phyloP scores from a whole-genome alignment of 2,797 vertebrate species.

The Lutra lutra region DNA sequence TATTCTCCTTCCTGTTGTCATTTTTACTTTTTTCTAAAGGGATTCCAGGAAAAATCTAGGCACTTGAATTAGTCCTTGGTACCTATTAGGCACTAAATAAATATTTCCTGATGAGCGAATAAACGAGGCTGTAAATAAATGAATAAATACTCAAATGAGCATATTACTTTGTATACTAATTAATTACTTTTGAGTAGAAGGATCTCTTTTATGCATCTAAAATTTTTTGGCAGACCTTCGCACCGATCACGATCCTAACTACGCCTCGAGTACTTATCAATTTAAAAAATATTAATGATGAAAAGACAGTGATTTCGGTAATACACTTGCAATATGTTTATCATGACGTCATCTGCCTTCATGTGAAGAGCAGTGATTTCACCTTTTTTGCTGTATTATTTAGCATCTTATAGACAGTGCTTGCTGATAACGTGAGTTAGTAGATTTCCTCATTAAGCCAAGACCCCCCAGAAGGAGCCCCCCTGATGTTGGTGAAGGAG shows the following conservation, averaged over 20 bases:
- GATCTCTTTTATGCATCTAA: not conserved
- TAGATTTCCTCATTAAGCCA: not conserved
- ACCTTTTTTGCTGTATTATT: not conserved
- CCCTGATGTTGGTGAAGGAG: not conserved
- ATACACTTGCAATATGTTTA: not conserved
- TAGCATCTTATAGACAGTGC: not conserved
- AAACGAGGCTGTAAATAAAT: constrained; percentile 19
- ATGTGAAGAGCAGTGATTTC: not conserved
- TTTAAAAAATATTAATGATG: not conserved
- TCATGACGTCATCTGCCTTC: not conserved
- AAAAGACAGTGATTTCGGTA: not conserved
- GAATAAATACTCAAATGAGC: not conserved
- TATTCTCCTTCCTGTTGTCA: not conserved
- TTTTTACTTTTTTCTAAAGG: not conserved
- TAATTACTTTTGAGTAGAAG: not conserved
- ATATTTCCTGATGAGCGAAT: not conserved
- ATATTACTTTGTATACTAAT: constrained; percentile 27
- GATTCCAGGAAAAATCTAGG: constrained; percentile 20
- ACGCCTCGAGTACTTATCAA: not conserved
- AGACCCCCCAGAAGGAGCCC: not conserved
- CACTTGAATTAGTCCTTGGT: not conserved
- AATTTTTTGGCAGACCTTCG: not conserved
- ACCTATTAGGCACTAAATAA: constrained; percentile 24
- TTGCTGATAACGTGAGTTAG: not conserved
- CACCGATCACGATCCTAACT: not conserved